A percentile compares a stretch with the other conserved stretches of the same genome.
Evolutionary conservation across 2,888 invertebrate species (phyloP).

Genomic region (Cephus runcator): DNA sequence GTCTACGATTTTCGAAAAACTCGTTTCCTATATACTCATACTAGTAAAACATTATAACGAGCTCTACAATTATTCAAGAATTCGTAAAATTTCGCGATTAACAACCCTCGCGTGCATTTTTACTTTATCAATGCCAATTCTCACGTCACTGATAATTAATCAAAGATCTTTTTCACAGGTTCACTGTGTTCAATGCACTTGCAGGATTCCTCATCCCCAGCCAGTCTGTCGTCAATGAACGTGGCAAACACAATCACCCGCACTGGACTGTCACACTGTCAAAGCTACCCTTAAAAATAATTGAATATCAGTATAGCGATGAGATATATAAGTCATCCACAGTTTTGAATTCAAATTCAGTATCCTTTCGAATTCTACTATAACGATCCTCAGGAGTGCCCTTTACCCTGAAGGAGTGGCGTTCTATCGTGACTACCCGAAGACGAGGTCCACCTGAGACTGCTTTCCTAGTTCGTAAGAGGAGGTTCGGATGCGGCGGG

Average conservation of each 20-base stretch:
- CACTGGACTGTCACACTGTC: not conserved
- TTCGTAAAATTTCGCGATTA: not conserved
- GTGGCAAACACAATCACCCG: not conserved
- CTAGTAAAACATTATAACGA: not conserved
- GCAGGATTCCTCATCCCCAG: not conserved
- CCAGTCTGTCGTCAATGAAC: not conserved
- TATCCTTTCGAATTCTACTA: not conserved
- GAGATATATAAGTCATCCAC: not conserved
- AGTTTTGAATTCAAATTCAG: not conserved
- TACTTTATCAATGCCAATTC: not conserved
- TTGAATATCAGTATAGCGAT: not conserved
- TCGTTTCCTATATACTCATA: not conserved
- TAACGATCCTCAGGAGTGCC: not conserved
- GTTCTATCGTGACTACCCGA: conserved; percentile 6
- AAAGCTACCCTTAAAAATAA: not conserved
- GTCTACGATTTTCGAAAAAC: conserved; percentile 2
- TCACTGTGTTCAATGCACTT: not conserved
- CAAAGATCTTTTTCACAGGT: not conserved
- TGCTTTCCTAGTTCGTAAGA: conserved; percentile 25
- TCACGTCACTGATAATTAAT: not conserved
- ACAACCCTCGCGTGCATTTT: not conserved
- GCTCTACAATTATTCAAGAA: not conserved
- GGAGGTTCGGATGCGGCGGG: conserved; percentile 27
- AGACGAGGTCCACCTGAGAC: conserved; percentile 24
- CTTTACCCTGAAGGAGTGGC: not conserved